phyloP scores from a whole-genome alignment of 2,888 invertebrate species.

The Tholera decimalis region DNA sequence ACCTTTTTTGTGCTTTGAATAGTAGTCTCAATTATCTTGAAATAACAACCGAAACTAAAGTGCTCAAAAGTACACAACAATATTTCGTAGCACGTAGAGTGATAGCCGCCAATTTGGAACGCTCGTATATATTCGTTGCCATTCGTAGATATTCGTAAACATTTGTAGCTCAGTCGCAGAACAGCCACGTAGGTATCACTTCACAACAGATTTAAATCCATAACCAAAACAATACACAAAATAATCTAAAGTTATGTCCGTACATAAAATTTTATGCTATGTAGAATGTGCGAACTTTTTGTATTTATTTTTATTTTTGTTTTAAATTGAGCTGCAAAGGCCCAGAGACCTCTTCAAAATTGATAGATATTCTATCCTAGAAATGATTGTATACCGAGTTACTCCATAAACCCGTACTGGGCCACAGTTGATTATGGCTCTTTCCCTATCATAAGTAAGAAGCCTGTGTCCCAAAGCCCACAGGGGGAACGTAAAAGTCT shows the following conservation, averaged over 20 bases:
- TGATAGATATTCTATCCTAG: background rate
- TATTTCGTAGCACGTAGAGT: background rate
- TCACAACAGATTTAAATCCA: constrained; percentile 52
- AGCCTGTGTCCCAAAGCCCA: no score
- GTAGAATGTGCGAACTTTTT: background rate
- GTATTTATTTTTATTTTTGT: constrained; percentile 17
- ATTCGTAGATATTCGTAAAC: background rate
- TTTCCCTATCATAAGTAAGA: no score
- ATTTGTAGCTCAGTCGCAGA: constrained; percentile 28
- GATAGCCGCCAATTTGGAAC: constrained; percentile 24
- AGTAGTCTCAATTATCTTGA: no score
- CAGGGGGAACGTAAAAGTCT: no score
- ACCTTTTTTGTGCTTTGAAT: no score
- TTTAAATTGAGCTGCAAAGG: background rate
- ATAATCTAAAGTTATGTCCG: constrained; percentile 18
- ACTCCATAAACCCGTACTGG: no score
- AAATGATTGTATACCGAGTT: no score
- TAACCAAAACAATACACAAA: constrained; percentile 45
- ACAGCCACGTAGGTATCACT: constrained; percentile 47
- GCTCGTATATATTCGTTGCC: constrained; percentile 30
- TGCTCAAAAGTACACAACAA: constrained; percentile 7
- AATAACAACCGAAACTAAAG: no score
- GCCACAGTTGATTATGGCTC: no score
- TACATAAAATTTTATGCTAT: constrained; percentile 4
- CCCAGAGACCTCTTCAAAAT: background rate